Conservation (phyloP, 2,888 invertebrate genomes). For the Apamea sordens region DNA sequence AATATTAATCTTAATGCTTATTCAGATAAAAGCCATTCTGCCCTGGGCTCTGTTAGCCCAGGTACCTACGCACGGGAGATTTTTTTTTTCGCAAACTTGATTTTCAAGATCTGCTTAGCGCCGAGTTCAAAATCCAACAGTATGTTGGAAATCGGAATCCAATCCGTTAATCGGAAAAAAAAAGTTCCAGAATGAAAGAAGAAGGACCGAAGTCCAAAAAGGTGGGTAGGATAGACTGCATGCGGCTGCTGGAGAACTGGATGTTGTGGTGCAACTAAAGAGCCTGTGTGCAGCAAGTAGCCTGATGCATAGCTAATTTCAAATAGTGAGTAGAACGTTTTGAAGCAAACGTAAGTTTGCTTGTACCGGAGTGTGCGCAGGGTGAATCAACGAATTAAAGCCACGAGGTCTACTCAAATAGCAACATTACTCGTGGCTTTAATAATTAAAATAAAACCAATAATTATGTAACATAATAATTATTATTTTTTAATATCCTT, state of each 20-base stretch:
- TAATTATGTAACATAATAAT: slow-evolving; percentile 85
- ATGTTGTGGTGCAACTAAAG: neutral
- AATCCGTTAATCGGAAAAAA: too few relatives aligned
- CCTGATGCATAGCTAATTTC: neutral
- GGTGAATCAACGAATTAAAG: neutral
- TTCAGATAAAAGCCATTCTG: neutral
- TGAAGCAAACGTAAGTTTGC: neutral
- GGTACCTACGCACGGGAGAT: too few relatives aligned
- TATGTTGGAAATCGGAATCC: too few relatives aligned
- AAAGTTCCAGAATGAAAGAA: too few relatives aligned
- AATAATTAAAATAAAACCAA: slow-evolving; percentile 69
- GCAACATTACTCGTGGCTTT: neutral
- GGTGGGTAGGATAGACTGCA: neutral
- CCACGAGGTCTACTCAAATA: neutral
- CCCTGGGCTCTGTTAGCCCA: neutral
- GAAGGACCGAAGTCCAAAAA: neutral
- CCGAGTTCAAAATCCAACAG: too few relatives aligned
- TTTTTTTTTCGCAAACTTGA: too few relatives aligned
- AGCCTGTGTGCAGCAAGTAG: neutral
- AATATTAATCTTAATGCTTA: neutral
- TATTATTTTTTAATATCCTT: slow-evolving; percentile 83
- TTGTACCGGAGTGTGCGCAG: neutral
- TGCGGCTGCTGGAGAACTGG: neutral
- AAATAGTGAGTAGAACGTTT: neutral
- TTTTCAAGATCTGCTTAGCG: too few relatives aligned